phyloP scores from a whole-genome alignment of 2,888 invertebrate genomes.

The Drosophila quinaria region DNA sequence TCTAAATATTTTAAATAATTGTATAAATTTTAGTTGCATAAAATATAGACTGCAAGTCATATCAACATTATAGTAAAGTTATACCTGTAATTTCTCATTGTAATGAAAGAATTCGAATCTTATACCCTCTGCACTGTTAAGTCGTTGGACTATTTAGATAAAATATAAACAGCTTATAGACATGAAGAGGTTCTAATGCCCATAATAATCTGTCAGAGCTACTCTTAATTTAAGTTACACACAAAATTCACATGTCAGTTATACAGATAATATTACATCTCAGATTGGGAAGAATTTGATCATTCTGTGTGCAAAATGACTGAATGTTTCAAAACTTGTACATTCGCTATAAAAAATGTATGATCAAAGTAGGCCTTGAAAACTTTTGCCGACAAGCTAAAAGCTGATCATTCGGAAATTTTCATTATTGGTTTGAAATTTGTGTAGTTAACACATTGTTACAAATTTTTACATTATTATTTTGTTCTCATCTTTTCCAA shows the following conservation, averaged over 20 bases:
- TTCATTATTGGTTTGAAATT: slow-evolving; percentile 31
- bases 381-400: neutral
- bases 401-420: neutral
- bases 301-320: too few relatives aligned
- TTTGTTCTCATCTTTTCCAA: slow-evolving; percentile 44
- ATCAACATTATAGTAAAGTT: too few relatives aligned
- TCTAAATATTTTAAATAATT: neutral
- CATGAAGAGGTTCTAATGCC: too few relatives aligned
- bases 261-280: neutral
- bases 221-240: too few relatives aligned
- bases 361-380: slow-evolving; percentile 28
- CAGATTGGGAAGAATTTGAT: neutral
- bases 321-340: too few relatives aligned
- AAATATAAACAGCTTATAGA: too few relatives aligned
- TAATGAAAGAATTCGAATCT: too few relatives aligned
- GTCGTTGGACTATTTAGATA: too few relatives aligned
- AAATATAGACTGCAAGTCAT: neutral
- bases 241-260: too few relatives aligned
- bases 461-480: slow-evolving; percentile 42
- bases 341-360: neutral
- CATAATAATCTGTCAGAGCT: too few relatives aligned
- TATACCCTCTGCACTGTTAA: too few relatives aligned
- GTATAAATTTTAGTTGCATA: neutral
- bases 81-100: too few relatives aligned
- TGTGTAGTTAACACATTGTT: slow-evolving; percentile 44